Conservation (phyloP, 2,797 vertebrate genomes). For the Phalloptychus januarius region DNA sequence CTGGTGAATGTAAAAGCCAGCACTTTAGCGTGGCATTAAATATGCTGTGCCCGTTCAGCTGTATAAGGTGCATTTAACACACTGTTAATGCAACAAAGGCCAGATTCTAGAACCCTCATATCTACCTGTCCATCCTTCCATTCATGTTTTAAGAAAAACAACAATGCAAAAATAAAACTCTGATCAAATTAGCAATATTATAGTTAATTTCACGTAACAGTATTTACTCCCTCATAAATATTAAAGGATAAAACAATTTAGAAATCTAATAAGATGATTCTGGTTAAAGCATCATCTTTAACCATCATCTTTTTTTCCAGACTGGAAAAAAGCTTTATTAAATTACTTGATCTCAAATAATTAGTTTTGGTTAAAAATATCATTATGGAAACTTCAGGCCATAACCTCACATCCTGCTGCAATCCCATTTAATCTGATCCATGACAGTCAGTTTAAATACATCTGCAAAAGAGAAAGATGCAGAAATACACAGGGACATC, state of each 20-base stretch:
- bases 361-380: neutral
- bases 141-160: neutral
- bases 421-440: neutral
- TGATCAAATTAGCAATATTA: neutral
- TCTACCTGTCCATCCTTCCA: neutral
- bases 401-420: neutral
- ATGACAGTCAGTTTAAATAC: neutral
- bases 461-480: neutral
- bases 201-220: neutral
- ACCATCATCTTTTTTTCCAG: too few relatives aligned
- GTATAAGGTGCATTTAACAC: neutral
- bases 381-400: neutral
- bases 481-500: neutral
- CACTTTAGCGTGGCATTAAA: neutral
- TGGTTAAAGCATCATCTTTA: neutral
- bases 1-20: neutral
- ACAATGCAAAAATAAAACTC: neutral
- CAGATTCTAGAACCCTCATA: neutral
- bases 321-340: neutral
- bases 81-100: neutral
- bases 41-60: neutral
- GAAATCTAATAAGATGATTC: neutral
- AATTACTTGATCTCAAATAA: slow-evolving; percentile 1
- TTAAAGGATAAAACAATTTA: neutral
- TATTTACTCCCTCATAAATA: neutral